phyloP scores from a whole-genome alignment of 2,797 vertebrate species.

The Notoglanidium macrostoma region DNA sequence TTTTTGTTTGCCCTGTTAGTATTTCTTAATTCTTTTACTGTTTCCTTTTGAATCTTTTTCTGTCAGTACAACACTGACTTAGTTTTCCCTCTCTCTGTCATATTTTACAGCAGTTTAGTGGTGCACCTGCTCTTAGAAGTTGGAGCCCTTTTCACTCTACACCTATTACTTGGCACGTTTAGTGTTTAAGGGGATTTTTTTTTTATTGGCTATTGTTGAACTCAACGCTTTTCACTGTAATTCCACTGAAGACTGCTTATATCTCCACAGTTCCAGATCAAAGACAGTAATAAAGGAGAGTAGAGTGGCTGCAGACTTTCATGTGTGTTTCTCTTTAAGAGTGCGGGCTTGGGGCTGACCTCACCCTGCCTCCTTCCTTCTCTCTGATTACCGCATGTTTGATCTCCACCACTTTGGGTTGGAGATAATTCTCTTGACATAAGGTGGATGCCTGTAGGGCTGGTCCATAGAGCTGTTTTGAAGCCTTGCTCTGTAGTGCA shows the following conservation, averaged over 20 bases:
- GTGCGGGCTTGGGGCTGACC: slow-evolving; percentile 35
- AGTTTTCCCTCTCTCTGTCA: neutral
- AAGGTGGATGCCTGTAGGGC: slow-evolving; percentile 35
- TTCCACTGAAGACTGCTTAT: slow-evolving; percentile 39
- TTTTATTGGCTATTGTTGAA: slow-evolving; percentile 20
- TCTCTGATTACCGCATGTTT: slow-evolving; percentile 48
- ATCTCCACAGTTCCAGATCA: slow-evolving; percentile 41
- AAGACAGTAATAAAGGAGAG: slow-evolving; percentile 44
- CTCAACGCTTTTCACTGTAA: slow-evolving; percentile 33
- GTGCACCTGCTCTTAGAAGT: slow-evolving; percentile 33
- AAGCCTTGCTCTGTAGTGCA: slow-evolving; percentile 28
- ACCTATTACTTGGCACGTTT: slow-evolving; percentile 28
- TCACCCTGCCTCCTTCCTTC: slow-evolving; percentile 37
- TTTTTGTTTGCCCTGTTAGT: neutral
- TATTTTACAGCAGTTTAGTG: neutral
- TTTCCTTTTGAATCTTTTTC: neutral
- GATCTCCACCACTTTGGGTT: slow-evolving; percentile 38
- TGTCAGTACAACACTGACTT: neutral
- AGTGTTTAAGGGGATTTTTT: slow-evolving; percentile 23
- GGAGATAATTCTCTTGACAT: slow-evolving; percentile 47
- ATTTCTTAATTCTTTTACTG: neutral
- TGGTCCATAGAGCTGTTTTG: slow-evolving; percentile 25
- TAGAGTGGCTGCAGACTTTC: slow-evolving; percentile 27
- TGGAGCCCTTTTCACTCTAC: slow-evolving; percentile 4
- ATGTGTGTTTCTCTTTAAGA: slow-evolving; percentile 40